Evolutionary conservation across 2,888 invertebrate genomes (phyloP).

Genomic region (Acrocera orbiculus): DNA sequence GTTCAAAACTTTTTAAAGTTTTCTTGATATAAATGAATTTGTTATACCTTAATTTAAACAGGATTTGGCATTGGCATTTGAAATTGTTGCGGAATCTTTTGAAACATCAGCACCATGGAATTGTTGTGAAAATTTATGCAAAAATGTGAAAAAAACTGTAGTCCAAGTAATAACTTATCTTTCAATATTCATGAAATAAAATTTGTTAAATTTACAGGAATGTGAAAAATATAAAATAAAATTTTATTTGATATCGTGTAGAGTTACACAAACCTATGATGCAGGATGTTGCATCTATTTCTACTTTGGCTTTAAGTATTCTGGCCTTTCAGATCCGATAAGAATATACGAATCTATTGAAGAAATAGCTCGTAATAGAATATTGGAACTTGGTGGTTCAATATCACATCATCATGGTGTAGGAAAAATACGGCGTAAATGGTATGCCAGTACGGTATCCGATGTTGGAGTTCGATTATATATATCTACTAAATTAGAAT

Average conservation of each 20-base stretch:
- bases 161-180: constrained; percentile 27
- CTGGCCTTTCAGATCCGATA: constrained; percentile 47
- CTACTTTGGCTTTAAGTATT: constrained; percentile 71
- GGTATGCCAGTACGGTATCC: constrained; percentile 74
- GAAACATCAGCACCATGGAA: constrained; percentile 99
- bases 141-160: constrained; percentile 75
- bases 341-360: constrained; percentile 74
- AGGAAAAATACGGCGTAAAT: constrained; percentile 78
- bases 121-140: constrained; percentile 60
- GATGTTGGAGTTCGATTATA: constrained; percentile 59
- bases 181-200: not conserved
- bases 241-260: constrained; percentile 53
- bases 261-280: constrained; percentile 94
- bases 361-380: constrained; percentile 75
- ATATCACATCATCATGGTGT: constrained; percentile 95
- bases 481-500: constrained; percentile 61
- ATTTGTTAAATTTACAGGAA: constrained; percentile 26
- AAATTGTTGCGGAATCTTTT: constrained; percentile 88
- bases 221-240: constrained; percentile 40
- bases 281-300: constrained; percentile 93
- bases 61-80: constrained; percentile 81
- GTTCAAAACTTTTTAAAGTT: too few relatives aligned
- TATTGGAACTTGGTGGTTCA: constrained; percentile 61
- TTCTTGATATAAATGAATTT: too few relatives aligned
- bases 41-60: constrained; percentile 26